phyloP scores from a whole-genome alignment of 2,888 invertebrate genomes.

The Tetranychus piercei region DNA sequence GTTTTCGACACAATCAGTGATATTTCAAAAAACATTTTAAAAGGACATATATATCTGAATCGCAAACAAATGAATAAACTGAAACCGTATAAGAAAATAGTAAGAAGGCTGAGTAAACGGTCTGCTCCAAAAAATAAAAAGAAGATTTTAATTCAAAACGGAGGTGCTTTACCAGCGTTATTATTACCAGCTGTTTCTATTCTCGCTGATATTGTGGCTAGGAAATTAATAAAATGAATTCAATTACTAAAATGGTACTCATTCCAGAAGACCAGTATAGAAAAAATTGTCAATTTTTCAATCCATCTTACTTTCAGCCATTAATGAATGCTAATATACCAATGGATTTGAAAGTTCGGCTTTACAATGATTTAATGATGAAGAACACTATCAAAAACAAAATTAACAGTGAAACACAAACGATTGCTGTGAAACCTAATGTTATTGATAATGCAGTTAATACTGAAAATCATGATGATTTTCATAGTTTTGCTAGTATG shows the following conservation, averaged over 20 bases:
- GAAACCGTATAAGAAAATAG: not conserved
- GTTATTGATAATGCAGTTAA: not conserved
- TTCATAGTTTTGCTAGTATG: no score
- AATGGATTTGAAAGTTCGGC: not conserved
- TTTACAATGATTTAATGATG: not conserved
- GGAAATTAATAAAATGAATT: not conserved
- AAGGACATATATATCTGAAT: not conserved
- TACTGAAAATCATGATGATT: no score
- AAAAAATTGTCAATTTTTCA: not conserved
- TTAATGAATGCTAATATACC: not conserved
- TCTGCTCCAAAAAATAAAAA: no score
- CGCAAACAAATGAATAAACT: not conserved
- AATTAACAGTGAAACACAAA: not conserved
- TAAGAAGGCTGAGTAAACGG: not conserved
- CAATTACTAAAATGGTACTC: not conserved
- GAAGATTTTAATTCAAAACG: not conserved
- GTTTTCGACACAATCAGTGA: not conserved
- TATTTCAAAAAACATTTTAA: not conserved
- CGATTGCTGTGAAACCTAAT: not conserved
- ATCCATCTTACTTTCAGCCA: no score
- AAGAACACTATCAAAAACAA: not conserved
- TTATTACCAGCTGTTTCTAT: not conserved
- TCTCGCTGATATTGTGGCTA: not conserved
- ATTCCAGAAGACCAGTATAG: not conserved
- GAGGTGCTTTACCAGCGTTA: not conserved